Evolutionary conservation across 2,888 invertebrate genomes (phyloP).

Genomic region (Psylliodes chrysocephalus): DNA sequence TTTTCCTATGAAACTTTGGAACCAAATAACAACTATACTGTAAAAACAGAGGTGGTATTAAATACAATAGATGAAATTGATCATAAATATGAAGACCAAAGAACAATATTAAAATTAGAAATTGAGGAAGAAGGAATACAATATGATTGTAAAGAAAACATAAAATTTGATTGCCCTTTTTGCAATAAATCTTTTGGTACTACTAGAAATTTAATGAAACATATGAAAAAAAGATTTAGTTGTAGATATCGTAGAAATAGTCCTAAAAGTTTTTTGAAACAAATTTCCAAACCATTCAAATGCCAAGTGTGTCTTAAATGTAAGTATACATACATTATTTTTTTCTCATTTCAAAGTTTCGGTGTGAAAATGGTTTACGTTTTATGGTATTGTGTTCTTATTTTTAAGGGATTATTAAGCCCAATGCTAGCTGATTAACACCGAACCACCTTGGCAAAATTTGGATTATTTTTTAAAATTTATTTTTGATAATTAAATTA

Average conservation of each 20-base stretch:
- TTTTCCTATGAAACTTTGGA: neutral
- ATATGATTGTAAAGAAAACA: conserved; percentile 11
- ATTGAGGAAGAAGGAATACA: conserved; percentile 21
- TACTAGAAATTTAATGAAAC: conserved; percentile 7
- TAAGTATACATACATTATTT: too few relatives aligned
- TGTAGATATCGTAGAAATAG: conserved; percentile 7
- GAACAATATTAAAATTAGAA: conserved; percentile 9
- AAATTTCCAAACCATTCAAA: conserved; percentile 18
- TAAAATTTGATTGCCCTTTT: conserved; percentile 9
- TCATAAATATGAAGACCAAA: neutral
- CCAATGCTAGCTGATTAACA: too few relatives aligned
- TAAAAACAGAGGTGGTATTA: conserved; percentile 1
- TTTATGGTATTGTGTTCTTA: too few relatives aligned
- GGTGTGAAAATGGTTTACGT: too few relatives aligned
- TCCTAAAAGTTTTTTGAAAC: conserved; percentile 1
- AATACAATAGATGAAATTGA: neutral
- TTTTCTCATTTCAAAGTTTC: too few relatives aligned
- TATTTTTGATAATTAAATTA: too few relatives aligned
- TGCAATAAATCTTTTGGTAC: conserved; percentile 15
- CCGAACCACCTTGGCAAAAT: too few relatives aligned
- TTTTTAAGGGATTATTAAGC: too few relatives aligned
- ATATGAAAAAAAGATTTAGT: conserved; percentile 11
- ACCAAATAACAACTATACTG: conserved; percentile 8
- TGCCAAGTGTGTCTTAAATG: conserved; percentile 30
- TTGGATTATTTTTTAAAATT: too few relatives aligned